These are phyloP conservation scores for Carlito syrichta DNA, from an alignment of 2,113 vertebrate genomes.

Conservation along the genomic window DNA sequence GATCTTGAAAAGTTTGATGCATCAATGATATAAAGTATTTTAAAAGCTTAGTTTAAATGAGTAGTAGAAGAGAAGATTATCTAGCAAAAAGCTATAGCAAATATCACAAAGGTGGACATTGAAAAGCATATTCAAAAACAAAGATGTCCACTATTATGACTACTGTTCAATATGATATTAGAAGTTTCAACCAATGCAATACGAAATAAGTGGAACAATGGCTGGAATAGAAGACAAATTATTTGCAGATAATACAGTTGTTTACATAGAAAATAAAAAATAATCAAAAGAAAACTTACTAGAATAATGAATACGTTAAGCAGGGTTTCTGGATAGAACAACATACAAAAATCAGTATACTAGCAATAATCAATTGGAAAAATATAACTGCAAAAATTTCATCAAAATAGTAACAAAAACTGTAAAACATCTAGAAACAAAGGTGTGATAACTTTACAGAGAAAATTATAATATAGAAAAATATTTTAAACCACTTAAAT, in stretches of 20 bases:
- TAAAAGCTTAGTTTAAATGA: not conserved
- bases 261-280: not conserved
- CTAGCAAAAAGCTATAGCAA: not conserved
- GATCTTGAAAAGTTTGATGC: not conserved
- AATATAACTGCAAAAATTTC: not conserved
- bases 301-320: not conserved
- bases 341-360: not conserved
- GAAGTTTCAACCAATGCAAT: not conserved
- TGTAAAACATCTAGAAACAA: not conserved
- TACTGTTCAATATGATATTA: not conserved
- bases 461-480: not conserved
- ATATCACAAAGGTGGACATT: not conserved
- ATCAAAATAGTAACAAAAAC: not conserved
- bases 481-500: not conserved
- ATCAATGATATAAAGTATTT: not conserved
- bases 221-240: not conserved
- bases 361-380: not conserved
- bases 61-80: not conserved
- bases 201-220: not conserved
- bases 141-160: not conserved
- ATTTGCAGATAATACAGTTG: not conserved
- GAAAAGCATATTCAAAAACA: not conserved
- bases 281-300: not conserved
- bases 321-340: not conserved
- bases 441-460: not conserved